Conservation (phyloP, 2,113 vertebrate species). For the Dromiciops gliroides region DNA sequence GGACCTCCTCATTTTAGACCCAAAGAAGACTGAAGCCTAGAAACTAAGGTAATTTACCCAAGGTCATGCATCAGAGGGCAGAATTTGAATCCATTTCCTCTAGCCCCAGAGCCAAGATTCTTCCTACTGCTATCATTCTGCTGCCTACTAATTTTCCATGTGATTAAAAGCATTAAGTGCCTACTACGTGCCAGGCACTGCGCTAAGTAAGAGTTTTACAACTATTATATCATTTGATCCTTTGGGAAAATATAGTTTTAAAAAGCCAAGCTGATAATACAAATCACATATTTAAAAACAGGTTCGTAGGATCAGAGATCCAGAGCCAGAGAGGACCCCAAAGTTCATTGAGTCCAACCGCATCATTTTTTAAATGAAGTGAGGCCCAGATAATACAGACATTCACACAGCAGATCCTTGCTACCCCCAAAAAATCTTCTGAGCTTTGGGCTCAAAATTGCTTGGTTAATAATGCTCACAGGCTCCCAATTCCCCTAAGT, state of each 20-base stretch:
- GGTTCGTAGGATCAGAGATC: not conserved
- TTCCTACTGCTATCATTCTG: not conserved
- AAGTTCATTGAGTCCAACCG: not conserved
- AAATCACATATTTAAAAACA: not conserved
- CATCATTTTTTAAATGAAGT: not conserved
- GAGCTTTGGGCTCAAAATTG: not conserved
- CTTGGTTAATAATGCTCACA: not conserved
- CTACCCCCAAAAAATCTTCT: not conserved
- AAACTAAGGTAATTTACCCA: not conserved
- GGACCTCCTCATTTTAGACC: not conserved
- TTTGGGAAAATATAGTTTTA: not conserved
- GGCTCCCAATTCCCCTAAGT: not conserved
- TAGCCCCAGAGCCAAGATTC: not conserved
- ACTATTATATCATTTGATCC: not conserved
- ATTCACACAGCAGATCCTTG: not conserved
- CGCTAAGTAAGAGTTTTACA: not conserved
- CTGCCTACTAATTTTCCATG: not conserved
- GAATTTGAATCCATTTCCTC: not conserved
- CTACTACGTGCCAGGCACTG: not conserved
- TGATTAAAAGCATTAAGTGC: not conserved
- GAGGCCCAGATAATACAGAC: not conserved
- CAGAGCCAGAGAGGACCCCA: not conserved
- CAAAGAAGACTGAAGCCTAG: not conserved
- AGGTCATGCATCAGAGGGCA: not conserved
- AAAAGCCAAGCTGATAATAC: not conserved